Percentiles rank a stretch among this genome's conserved stretches.
phyloP scores from a whole-genome alignment of 2,113 vertebrate species.

The Nothobranchius furzeri region DNA sequence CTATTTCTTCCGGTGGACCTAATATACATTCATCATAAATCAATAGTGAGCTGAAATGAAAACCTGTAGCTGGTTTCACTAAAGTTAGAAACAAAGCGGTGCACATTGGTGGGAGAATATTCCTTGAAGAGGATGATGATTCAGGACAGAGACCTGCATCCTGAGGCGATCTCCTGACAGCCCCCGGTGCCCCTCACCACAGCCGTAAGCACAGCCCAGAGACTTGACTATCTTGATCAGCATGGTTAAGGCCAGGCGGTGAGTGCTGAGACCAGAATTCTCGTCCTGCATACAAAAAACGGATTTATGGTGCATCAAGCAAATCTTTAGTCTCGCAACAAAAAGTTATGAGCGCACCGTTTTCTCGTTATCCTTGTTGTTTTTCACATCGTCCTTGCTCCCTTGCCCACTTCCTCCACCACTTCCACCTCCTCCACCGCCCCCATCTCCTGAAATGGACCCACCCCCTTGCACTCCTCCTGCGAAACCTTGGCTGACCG shows the following conservation, averaged over 20 bases:
- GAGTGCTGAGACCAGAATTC: conserved; percentile 83
- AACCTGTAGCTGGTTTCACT: background rate
- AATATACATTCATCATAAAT: too few species aligned
- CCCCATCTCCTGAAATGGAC: conserved; percentile 77
- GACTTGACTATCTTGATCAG: conserved; percentile 99
- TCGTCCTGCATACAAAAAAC: conserved; percentile 81
- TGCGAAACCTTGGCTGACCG: conserved; percentile 75
- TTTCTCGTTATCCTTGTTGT: conserved; percentile 87
- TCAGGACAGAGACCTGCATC: conserved; percentile 84
- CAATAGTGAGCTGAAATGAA: too few species aligned
- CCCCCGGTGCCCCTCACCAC: conserved; percentile 97
- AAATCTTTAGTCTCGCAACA: background rate
- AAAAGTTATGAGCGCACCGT: conserved; percentile 57
- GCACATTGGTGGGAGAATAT: too few species aligned
- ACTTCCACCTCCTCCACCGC: conserved; percentile 77
- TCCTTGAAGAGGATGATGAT: background rate
- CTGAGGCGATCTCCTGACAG: conserved; percentile 96
- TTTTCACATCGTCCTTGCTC: conserved; percentile 88
- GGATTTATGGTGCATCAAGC: background rate
- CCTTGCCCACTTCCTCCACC: conserved; percentile 78
- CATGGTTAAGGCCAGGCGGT: conserved; percentile 95
- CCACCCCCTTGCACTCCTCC: conserved; percentile 76
- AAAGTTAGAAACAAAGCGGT: background rate
- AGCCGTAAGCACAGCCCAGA: conserved; percentile 96
- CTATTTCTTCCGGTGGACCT: too few species aligned